Base-by-base conservation (phyloP, 2,888 invertebrate species). In the Galeopsomyia nigrocyanea region DNA sequence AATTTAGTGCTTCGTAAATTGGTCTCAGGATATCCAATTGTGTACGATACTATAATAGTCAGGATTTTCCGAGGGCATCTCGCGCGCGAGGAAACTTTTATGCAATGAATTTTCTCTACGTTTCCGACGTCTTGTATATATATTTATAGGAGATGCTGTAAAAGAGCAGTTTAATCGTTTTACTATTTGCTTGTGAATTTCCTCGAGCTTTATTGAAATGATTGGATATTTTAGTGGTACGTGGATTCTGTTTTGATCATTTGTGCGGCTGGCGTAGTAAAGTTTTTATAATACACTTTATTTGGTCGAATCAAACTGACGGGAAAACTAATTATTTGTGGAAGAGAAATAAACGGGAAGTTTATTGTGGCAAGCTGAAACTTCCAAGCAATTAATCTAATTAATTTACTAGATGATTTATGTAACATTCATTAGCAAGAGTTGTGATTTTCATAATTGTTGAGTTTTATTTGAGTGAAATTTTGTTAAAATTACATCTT, bases 1-100 rank as follows among this genome's bases (percentile, higher is more conserved):
- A 72, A 72, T 72, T 72, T 72, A 72, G 62, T 47, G 31, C 13
- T 51, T 9, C 57, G 67, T 67, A 67, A 72, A 72, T 72, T 66
- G 57, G 67, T 61, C 53, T 62, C 39, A 1, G 26, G 7, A 39
- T 3, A 39, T 39, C 10, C 1, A 39, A 39, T 10, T 3, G 7
- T 39, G 39, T 39, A 39, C 39, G 39, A 39, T 7, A 39, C 13
- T 10, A 39, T 31, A 31, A 31, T 10, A 39, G 39, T 39, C 62
- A 26, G 58, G 70, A 70, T 70, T 70, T 64, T 19, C 64, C 68
- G 55, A 21, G 57, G 2, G 2, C 14, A 9, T 19, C 1, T 9
- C 49, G 13, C 46, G 10, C 14, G n/a, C 26, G 63, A 26, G 26
- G 31, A 56, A 57, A 58, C 51, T 53, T 51, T 56, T 64, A 64